Conservation (phyloP, 2,888 invertebrate species). For the Pseudolycoriella hygida region DNA sequence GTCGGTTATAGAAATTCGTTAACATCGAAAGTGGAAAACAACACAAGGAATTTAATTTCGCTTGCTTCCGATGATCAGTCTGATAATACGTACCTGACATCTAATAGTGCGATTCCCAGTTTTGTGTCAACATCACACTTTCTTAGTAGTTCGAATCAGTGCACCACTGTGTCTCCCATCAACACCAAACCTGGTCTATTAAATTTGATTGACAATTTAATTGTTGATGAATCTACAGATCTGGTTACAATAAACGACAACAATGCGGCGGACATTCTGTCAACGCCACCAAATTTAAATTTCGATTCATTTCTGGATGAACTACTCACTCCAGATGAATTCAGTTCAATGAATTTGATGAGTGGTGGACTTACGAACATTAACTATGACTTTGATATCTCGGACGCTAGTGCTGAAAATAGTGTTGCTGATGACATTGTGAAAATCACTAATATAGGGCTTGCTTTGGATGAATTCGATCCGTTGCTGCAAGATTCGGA, state of each 20-base stretch:
- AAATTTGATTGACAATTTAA: not conserved
- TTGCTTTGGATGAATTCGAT: constrained; percentile 28
- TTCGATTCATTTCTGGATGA: constrained; percentile 33
- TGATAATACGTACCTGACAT: not conserved
- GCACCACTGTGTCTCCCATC: not conserved
- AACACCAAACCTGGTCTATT: not conserved
- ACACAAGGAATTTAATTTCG: constrained; percentile 5
- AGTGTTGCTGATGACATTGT: constrained; percentile 40
- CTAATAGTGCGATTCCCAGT: not conserved
- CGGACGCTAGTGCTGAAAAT: constrained; percentile 55
- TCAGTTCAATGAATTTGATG: constrained; percentile 30
- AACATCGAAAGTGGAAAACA: not conserved
- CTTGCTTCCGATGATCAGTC: constrained; percentile 9
- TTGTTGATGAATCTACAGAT: not conserved
- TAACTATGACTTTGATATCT: constrained; percentile 60
- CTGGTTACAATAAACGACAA: constrained; percentile 11
- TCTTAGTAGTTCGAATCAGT: too few relatives aligned
- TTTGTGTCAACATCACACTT: too few relatives aligned
- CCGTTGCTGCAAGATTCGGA: constrained; percentile 17
- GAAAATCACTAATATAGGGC: constrained; percentile 15
- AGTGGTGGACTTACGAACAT: constrained; percentile 44
- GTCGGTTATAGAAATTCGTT: too few relatives aligned
- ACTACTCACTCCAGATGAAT: constrained; percentile 40
- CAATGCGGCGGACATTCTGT: constrained; percentile 32
- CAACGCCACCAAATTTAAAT: constrained; percentile 36